phyloP scores from a whole-genome alignment of 2,113 vertebrate species.

The Crotalus tigris region DNA sequence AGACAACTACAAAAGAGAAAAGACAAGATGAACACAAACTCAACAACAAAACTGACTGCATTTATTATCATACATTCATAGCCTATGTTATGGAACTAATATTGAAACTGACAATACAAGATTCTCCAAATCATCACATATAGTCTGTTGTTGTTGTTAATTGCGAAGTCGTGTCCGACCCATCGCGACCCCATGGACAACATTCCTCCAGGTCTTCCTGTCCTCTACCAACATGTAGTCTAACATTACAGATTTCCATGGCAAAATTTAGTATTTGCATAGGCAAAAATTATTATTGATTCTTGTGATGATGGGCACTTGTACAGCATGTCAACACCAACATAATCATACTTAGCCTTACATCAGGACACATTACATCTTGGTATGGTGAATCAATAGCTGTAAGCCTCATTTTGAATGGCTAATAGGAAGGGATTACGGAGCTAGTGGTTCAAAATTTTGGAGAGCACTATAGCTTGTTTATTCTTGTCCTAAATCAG shows the following conservation, averaged over 20 bases:
- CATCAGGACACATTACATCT: background rate
- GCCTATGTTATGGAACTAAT: background rate
- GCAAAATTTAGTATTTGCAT: background rate
- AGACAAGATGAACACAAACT: constrained; percentile 16
- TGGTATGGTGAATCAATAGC: background rate
- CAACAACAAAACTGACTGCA: background rate
- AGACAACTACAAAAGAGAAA: constrained; percentile 79
- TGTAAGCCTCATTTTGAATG: background rate
- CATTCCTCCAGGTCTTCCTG: too few relatives aligned
- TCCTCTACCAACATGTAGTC: too few relatives aligned
- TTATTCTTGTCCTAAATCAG: background rate
- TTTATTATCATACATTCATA: background rate
- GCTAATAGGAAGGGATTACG: background rate
- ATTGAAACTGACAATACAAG: background rate
- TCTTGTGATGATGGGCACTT: background rate
- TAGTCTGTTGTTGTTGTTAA: too few relatives aligned
- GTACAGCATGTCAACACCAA: background rate
- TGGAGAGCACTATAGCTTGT: background rate
- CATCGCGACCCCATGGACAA: too few relatives aligned
- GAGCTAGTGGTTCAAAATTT: background rate
- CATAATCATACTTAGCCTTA: background rate
- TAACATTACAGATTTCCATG: background rate
- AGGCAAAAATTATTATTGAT: background rate
- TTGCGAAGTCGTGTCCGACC: too few relatives aligned
- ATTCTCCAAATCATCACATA: background rate